These are phyloP conservation scores for Xylophagus ater DNA, from an alignment of 2,888 invertebrate species.

Conservation along the genomic window DNA sequence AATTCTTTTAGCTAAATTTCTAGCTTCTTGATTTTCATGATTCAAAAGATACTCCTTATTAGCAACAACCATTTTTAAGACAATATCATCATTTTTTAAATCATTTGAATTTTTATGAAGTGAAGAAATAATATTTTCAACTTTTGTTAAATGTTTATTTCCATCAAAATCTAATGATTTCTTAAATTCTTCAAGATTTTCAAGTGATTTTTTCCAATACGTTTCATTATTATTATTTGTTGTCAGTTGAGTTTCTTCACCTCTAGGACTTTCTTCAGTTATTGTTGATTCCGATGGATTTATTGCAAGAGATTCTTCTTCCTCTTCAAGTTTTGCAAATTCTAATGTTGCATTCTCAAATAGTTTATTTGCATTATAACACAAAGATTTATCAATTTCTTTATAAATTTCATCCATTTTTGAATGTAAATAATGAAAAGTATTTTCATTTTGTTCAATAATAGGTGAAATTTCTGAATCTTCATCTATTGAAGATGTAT, in stretches of 20 bases:
- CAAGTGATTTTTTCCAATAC: conserved; percentile 4
- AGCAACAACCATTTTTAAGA: conserved; percentile 5
- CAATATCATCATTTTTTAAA: neutral
- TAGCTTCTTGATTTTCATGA: conserved; percentile 10
- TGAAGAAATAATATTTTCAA: neutral
- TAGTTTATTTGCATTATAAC: conserved; percentile 4
- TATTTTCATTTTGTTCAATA: no score
- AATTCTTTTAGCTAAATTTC: conserved; percentile 6
- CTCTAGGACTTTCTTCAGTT: neutral
- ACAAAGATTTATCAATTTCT: conserved; percentile 9
- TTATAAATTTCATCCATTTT: conserved; percentile 6
- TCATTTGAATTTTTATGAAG: neutral
- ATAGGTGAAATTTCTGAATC: no score
- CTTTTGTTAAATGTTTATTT: conserved; percentile 4
- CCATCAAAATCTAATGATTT: conserved; percentile 2
- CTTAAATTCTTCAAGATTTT: conserved; percentile 4
- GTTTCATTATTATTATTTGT: conserved; percentile 1
- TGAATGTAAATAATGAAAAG: conserved; percentile 3
- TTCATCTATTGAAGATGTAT: no score
- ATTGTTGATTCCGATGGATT: neutral
- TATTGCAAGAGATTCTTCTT: neutral
- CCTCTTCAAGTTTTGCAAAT: conserved; percentile 4
- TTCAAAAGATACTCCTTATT: conserved; percentile 9
- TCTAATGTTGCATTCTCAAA: conserved; percentile 6
- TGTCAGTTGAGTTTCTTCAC: neutral